Base-by-base conservation (phyloP, 2,888 invertebrate species). In the Oligia fasciuncula region DNA sequence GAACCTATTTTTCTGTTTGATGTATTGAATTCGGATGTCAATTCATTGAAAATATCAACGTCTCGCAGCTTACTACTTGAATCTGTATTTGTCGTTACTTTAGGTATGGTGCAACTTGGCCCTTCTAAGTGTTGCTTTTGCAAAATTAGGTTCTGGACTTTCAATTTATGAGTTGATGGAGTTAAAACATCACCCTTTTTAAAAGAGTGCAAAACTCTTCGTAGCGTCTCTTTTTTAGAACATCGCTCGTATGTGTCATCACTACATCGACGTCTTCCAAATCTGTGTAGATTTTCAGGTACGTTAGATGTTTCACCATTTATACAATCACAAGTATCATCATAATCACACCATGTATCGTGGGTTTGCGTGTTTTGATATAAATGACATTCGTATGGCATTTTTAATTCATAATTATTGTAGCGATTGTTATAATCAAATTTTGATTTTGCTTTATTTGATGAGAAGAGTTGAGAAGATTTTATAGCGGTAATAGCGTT, bases 271-370 rank as follows among this genome's bases (percentile, higher is more conserved):
- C 74, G 29, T 67, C 65, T 77, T 63, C 49, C 54, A 23, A 54
- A 65, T 49, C 49, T 60, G 19, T 62, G n/a, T 40, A 23, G 23
- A 49, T 57, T 74, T 63, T 62, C 54, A 74, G 60, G n/a, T 62
- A 79, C 83, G 5, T 84, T 78, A 8, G 71, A 73, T 60, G 68
- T 79, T 67, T 85, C 79, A 86, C 91, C 91, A 73, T 86, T 82
- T 62, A 92, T 75, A 78, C 91, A 91, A n/a, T 90, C 79, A 75
- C 91, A 91, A 19, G 80, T 70, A 2, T 90, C 85, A 85, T 89
- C 85, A 85, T 89, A 92, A 8, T 72, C 75, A 19, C 5, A 62
- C 14, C 14, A 51, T 14, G 23, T 63, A 46, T n/a, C 29, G 6
- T 72, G 23, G 23, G 8, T 57, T 65, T 78, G 63, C 57, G 49